Evolutionary conservation across 1,140 invertebrate genomes (phyloP).

Genomic region (Hydropsyche tenuis): DNA sequence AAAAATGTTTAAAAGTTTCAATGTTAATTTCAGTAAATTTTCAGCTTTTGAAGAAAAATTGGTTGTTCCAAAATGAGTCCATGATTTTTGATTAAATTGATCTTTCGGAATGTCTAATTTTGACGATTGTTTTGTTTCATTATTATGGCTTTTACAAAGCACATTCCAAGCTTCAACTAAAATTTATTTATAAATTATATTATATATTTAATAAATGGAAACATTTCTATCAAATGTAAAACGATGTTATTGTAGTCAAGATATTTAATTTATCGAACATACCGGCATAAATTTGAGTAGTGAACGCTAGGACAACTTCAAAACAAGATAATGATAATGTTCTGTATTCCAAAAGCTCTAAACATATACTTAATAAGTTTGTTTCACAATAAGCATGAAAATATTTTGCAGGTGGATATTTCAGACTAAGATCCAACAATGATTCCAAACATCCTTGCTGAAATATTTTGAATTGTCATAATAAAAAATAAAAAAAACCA

Average conservation of each 20-base stretch:
- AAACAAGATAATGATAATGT: slow-evolving; percentile 53
- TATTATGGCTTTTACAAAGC: slow-evolving; percentile 51
- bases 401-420: slow-evolving; percentile 57
- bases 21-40: slow-evolving; percentile 70
- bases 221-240: not conserved
- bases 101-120: slow-evolving; percentile 21
- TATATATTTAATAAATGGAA: not conserved
- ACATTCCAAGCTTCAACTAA: slow-evolving; percentile 59
- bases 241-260: not conserved
- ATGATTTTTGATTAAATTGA: slow-evolving; percentile 51
- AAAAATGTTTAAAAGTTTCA: slow-evolving; percentile 76
- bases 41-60: slow-evolving; percentile 62
- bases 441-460: slow-evolving; percentile 60
- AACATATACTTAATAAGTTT: slow-evolving; percentile 55
- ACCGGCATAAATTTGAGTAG: slow-evolving; percentile 58
- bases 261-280: slow-evolving; percentile 15
- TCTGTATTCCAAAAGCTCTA: slow-evolving; percentile 56
- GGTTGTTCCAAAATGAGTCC: slow-evolving; percentile 65
- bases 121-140: slow-evolving; percentile 27
- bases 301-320: slow-evolving; percentile 54
- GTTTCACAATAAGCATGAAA: slow-evolving; percentile 53
- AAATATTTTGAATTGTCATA: slow-evolving; percentile 24
- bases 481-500: no score
- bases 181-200: no score
- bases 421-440: slow-evolving; percentile 53